These are phyloP conservation scores for Saccostrea cuccullata DNA, from an alignment of 1,140 invertebrate species.

Conservation along the genomic window DNA sequence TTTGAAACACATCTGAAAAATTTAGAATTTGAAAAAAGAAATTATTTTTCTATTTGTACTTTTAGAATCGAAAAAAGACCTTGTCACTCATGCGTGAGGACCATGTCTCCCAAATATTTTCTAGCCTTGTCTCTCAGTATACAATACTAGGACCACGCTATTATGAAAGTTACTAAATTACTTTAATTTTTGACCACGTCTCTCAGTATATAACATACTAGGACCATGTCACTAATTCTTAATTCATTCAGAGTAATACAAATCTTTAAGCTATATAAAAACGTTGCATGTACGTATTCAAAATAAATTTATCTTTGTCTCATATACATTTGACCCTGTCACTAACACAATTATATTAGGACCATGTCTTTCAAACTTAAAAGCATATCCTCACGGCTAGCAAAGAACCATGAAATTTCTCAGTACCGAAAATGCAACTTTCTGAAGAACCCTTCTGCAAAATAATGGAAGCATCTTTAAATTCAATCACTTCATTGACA, in stretches of 20 bases:
- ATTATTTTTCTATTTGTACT: too few species aligned
- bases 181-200: neutral
- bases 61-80: too few species aligned
- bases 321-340: neutral
- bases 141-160: neutral
- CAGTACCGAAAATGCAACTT: neutral
- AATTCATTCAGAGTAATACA: neutral
- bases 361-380: neutral
- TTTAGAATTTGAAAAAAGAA: too few species aligned
- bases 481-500: too few species aligned
- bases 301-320: neutral
- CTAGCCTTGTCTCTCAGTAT: too few species aligned
- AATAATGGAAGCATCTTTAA: too few species aligned
- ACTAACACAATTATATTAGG: neutral
- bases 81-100: too few species aligned
- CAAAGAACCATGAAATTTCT: neutral
- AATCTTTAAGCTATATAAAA: neutral
- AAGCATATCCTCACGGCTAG: neutral
- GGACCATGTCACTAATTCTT: neutral
- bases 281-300: neutral
- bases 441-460: too few species aligned
- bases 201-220: slow-evolving; percentile 19
- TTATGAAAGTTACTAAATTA: neutral
- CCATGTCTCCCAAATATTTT: too few species aligned
- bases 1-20: too few species aligned